phyloP scores from a whole-genome alignment of 2,113 vertebrate genomes.

The Phalacrocorax brasilianus region DNA sequence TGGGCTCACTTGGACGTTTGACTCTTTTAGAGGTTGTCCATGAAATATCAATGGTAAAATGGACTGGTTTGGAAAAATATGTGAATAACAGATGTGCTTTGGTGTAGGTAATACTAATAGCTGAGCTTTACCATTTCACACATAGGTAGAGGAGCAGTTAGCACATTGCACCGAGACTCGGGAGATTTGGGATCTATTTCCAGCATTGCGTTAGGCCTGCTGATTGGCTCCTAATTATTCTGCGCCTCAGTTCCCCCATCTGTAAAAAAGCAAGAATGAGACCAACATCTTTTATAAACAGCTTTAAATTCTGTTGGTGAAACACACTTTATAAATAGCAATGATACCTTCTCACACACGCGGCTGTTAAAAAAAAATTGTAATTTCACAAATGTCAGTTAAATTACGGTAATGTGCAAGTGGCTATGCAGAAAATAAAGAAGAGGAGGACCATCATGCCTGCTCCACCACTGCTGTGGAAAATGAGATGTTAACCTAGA shows the following conservation, averaged over 20 bases:
- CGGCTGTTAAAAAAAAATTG: neutral
- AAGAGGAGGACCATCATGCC: neutral
- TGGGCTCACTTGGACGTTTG: neutral
- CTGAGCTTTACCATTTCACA: neutral
- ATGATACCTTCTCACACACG: neutral
- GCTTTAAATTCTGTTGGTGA: neutral
- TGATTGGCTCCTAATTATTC: constrained; percentile 46
- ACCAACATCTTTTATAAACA: constrained; percentile 14
- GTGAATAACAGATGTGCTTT: neutral
- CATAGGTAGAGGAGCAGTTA: neutral
- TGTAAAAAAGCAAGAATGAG: neutral
- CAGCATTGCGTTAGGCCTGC: neutral
- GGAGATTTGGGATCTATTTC: constrained; percentile 46
- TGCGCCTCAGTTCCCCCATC: neutral
- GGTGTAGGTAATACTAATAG: neutral
- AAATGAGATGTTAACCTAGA: neutral
- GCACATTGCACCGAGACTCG: neutral
- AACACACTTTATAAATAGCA: constrained; percentile 5
- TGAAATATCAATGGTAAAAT: neutral
- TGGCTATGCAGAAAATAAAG: neutral
- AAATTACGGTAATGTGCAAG: neutral
- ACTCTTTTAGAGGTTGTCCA: neutral
- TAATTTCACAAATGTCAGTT: neutral
- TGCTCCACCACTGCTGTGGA: neutral
- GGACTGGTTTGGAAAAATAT: neutral